A percentile compares a stretch with the other conserved stretches of the same genome.
These are phyloP conservation scores for Anarhynchus alexandrinus DNA, from an alignment of 2,113 vertebrate genomes.

Conservation along the genomic window DNA sequence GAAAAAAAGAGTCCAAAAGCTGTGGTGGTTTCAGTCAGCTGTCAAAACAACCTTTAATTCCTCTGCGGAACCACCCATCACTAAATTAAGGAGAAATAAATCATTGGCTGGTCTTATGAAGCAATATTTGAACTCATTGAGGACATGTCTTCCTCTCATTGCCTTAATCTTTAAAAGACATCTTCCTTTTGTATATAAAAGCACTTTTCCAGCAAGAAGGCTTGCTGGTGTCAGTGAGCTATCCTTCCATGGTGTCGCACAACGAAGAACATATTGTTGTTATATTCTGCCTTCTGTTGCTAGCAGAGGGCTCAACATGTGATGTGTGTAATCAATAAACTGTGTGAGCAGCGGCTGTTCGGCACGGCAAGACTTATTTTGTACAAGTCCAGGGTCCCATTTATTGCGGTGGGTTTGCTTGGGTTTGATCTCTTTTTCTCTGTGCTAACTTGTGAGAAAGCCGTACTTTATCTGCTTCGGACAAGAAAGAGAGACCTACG, in stretches of 20 bases:
- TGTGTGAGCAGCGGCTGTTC: not conserved
- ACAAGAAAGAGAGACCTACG: not conserved
- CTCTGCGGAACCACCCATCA: not conserved
- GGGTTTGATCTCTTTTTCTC: not conserved
- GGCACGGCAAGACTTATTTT: not conserved
- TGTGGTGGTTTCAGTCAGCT: not conserved
- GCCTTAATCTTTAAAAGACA: not conserved
- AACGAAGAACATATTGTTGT: not conserved
- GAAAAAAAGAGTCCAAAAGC: not conserved
- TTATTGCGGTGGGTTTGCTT: not conserved
- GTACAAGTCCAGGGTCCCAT: not conserved
- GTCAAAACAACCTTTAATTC: not conserved
- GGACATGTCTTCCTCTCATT: not conserved
- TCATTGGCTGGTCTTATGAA: not conserved
- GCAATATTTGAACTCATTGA: not conserved
- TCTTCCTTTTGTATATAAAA: not conserved
- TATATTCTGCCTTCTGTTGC: not conserved
- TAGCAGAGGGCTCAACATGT: not conserved
- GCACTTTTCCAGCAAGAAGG: not conserved
- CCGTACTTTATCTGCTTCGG: not conserved
- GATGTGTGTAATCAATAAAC: not conserved
- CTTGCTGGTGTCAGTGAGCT: not conserved
- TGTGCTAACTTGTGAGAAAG: not conserved
- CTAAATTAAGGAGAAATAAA: not conserved
- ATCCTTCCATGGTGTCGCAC: not conserved